A percentile compares a stretch with the other conserved stretches of the same genome.
Evolutionary conservation across 2,113 vertebrate species (phyloP).

Genomic region (Tenrec ecaudatus): DNA sequence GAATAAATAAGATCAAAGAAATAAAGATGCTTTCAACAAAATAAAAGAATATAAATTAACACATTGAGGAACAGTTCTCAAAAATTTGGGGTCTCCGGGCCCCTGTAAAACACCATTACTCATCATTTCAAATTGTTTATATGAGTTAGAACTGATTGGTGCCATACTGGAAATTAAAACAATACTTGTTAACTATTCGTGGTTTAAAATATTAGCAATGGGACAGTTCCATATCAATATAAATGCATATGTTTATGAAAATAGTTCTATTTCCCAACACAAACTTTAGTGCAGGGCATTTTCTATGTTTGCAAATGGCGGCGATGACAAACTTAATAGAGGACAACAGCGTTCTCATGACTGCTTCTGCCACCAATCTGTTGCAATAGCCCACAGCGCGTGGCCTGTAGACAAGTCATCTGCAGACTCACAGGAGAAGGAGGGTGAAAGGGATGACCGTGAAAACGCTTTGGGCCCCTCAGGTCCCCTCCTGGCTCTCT

Average conservation of each 20-base stretch:
- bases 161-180: slow-evolving; percentile 22
- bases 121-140: neutral
- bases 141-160: neutral
- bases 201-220: neutral
- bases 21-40: neutral
- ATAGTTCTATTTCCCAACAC: neutral
- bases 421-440: neutral
- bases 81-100: neutral
- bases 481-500: neutral
- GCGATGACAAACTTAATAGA: neutral
- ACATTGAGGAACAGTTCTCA: neutral
- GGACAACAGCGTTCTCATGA: neutral
- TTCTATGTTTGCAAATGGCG: neutral
- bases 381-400: neutral
- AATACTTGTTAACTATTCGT: neutral
- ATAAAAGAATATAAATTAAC: neutral
- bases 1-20: neutral
- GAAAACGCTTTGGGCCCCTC: neutral
- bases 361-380: neutral
- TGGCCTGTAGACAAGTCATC: neutral
- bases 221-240: neutral
- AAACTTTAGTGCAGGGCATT: neutral
- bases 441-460: neutral
- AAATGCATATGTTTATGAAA: neutral
- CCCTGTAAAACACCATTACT: neutral